Base-by-base conservation (phyloP, 2,797 vertebrate species). In the Acridotheres tristis region DNA sequence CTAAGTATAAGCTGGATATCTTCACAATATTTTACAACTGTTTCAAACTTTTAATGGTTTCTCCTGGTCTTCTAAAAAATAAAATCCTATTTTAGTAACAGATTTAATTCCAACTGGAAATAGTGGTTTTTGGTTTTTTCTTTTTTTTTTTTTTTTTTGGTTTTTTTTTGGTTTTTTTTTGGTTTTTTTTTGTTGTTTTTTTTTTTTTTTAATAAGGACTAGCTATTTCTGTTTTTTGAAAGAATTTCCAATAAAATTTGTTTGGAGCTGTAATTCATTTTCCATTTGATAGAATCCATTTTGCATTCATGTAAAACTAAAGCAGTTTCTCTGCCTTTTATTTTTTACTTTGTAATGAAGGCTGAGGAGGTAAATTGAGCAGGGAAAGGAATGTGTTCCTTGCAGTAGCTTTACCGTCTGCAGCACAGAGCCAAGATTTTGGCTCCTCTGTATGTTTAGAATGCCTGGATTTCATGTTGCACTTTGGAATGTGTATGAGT, bases 31-130 rank as follows among this genome's bases (percentile, higher is more conserved):
- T 78, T 85, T 55, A 12, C 43, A 85, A 86, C 42, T 75, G 5
- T 92, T 84, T 95, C 15, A 78, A 87, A 30, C 18, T 84, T 88
- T n/a, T 63, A 77, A 61, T 78, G 6, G 5, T 45, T 93, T 87
- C 20, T 67, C 36, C 57, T 14, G 10, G 36, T 14, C 10, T 69
- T 76, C 50, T 81, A 21, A 48, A 77, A 92, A 86, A 50, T 23
- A 36, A 85, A 87, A 61, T 15, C 11, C 23, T 50, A 13, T 73
- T 75, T 77, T 78, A 58, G 9, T 78, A 50, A 66, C 2, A 81
- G 32, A 59, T 72, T 50, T 72, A 9, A 27, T 89, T 92, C 67
- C 63, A 75, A 47, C 9, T 50, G 25, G 81, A 71, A 82, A 50
- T 8, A 53, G 8, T 3, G 34, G 34, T 34, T 34, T 34, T 34